Base-by-base conservation (phyloP, 2,113 vertebrate genomes). In the Mellivora capensis region DNA sequence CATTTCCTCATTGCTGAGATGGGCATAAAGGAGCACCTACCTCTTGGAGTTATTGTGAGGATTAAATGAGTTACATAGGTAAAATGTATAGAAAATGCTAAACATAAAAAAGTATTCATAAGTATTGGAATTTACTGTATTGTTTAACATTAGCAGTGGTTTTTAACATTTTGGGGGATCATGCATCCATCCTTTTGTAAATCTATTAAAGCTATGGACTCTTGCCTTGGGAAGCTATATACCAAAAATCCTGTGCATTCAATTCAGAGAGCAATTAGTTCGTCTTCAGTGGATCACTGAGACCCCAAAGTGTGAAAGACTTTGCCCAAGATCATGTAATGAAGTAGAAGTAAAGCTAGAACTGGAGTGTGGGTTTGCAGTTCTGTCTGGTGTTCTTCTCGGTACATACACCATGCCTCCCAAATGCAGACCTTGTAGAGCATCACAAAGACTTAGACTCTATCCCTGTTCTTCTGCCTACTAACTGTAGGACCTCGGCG, bases 351-450 rank as follows among this genome's bases (percentile, higher is more conserved):
- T 7, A 54, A 44, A 59, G 27, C 37, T 52, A 42, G 25, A 23
- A 11, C 42, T 47, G 31, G 34, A 34, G 7, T 37, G 15, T 23
- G 31, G 2, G 20, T 62, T 54, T 15, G 31, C 42, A 8, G 3
- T 42, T 76, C 2, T 57, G 69, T 6, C 18, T 89, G n/a, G 37
- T 11, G 3, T 67, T 31, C 27, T 57, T 31, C 31, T 57, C 13
- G 1, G 4, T 9, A 9, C 54, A 9, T 42, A 5, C 0, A 15
- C 34, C 14, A 31, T 21, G 17, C 27, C 42, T 61, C 18, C 39
- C 12, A 9, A 34, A 31, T 5, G 18, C 21, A 44, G 23, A 37
- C 0, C 3, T 2, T 0, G 1, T 9, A 14, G 20, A 21, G 0
- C 0, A 2, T 13, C 54, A 9, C 13, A 20, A 10, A 23, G 11